These are phyloP conservation scores for Dendropsophus ebraccatus DNA, from an alignment of 2,113 vertebrate genomes.

Conservation along the genomic window DNA sequence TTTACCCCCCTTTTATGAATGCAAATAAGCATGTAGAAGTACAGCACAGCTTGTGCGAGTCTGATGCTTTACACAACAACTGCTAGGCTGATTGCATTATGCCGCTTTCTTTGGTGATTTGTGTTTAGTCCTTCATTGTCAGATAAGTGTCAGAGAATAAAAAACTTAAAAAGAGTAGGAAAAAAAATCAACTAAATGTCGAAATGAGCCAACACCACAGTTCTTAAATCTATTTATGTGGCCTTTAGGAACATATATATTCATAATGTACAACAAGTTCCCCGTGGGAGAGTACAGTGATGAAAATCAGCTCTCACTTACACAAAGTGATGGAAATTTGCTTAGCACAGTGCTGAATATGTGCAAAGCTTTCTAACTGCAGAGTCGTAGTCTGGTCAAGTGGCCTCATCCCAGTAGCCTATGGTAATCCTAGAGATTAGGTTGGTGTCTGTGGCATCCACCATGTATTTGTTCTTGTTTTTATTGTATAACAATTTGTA, in stretches of 20 bases:
- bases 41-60: background rate
- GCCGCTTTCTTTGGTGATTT: background rate
- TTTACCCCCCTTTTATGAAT: background rate
- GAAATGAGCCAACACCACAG: background rate
- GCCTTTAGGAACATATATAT: background rate
- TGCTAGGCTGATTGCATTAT: conserved; percentile 39
- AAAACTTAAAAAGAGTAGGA: background rate
- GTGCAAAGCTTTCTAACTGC: background rate
- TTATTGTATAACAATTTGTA: no score
- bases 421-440: no score
- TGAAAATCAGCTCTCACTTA: background rate
- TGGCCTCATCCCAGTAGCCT: background rate
- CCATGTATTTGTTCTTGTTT: no score
- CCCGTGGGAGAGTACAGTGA: background rate
- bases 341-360: background rate
- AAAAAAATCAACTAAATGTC: background rate
- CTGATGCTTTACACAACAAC: background rate
- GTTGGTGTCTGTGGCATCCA: no score
- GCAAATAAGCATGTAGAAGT: background rate
- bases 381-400: background rate
- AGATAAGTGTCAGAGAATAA: no score
- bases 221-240: background rate
- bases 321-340: background rate
- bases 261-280: background rate
- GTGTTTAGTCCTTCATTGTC: background rate